Evolutionary conservation across 2,113 vertebrate species (phyloP).

Genomic region (Cettia cetti): DNA sequence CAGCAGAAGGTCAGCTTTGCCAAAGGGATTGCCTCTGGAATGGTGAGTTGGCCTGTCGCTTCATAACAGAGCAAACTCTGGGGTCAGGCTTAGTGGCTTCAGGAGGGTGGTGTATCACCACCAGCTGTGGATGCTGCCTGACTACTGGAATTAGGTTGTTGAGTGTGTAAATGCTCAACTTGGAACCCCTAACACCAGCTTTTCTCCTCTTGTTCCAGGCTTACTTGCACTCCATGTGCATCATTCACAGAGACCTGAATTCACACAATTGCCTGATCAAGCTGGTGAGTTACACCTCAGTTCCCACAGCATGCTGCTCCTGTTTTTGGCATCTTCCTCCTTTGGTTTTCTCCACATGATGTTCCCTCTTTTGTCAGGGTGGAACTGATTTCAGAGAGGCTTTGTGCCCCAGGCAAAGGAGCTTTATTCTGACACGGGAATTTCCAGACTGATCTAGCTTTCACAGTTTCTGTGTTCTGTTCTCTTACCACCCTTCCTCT

Average conservation of each 20-base stretch:
- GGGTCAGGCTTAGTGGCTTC: not conserved
- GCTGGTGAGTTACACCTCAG: constrained; percentile 77
- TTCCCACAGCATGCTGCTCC: not conserved
- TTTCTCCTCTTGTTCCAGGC: constrained; percentile 75
- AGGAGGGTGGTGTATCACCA: not conserved
- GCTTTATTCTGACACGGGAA: not conserved
- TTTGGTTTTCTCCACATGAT: not conserved
- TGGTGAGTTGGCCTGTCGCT: constrained; percentile 78
- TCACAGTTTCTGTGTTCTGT: not conserved
- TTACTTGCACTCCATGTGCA: constrained; percentile 91
- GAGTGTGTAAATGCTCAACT: not conserved
- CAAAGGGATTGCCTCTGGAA: constrained; percentile 91
- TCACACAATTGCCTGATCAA: constrained; percentile 95
- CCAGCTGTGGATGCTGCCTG: not conserved
- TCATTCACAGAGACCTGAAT: constrained; percentile 92
- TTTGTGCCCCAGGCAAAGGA: not conserved
- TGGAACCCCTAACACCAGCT: not conserved
- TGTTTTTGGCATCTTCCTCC: not conserved
- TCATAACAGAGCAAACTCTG: not conserved
- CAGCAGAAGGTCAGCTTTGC: constrained; percentile 93
- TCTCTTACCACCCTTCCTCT: not conserved
- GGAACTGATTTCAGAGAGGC: not conserved
- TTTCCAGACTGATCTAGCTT: not conserved
- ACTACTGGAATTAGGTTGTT: not conserved
- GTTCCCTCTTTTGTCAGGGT: not conserved